Evolutionary conservation across 2,888 invertebrate species (phyloP), one percentile per base, ranked within the genome.

Genomic region (Athalia cordata): DNA sequence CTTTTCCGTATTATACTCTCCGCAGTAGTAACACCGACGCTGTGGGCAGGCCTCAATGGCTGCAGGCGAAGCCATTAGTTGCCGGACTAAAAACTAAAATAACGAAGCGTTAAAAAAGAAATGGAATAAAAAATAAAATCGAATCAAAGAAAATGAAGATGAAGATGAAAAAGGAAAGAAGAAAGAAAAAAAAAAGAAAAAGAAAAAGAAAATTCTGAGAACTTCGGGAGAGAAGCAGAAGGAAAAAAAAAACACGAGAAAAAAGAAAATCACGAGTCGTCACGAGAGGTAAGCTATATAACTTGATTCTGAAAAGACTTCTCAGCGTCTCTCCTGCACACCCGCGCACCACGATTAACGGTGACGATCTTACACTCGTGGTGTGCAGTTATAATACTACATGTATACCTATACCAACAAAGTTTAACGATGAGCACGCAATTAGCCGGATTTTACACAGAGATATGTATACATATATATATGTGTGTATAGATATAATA

Each of bases 351-450:
- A 1, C 15, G 49, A 66, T 64, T 45, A 47, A 64, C 64, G n/a
- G 11, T 64, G n/a, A 66, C 49, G 49, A 66, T 7, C 49, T 66
- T 11, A n/a, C 29, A 49, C 66, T 66, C 49, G 66, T 29, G 29
- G 1, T 29, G 29, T 29, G 29, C 29, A 0, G 29, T 29, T 29
- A 29, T 29, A 29, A 29, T 2, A 2, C 29, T 29, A 29, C 29
- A 29, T 2, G 29, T 29, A 29, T 2, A 29, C 29, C 29, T 29
- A 49, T 49, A 13, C 49, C 13, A 13, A 15, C 8, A 49, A 66
- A 66, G n/a, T 64, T 64, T 64, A 64, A 64, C 64, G 64, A 64
- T n/a, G 43, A 45, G 43, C 64, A 45, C 45, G n/a, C n/a, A 64
- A 45, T 1, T 64, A 0, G 9, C 15, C 43, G 62, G 8, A 5